Evolutionary conservation across 2,888 invertebrate genomes (phyloP).

Genomic region (Oligia latruncula): DNA sequence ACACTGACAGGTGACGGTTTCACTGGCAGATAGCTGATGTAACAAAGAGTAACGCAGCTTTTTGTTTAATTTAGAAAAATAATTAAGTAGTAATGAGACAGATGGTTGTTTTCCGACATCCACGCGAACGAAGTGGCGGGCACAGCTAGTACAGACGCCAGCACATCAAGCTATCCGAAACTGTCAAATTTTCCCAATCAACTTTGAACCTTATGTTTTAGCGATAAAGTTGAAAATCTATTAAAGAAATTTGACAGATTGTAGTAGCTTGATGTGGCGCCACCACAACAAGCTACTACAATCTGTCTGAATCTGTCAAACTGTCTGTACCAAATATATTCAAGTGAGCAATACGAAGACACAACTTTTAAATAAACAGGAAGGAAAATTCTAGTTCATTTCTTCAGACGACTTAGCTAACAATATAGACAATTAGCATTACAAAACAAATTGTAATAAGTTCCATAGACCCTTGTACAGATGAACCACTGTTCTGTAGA

Average conservation of each 20-base stretch:
- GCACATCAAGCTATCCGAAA: too few relatives aligned
- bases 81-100: not conserved
- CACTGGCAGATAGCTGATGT: too few relatives aligned
- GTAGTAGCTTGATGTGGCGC: too few relatives aligned
- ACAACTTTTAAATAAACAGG: not conserved
- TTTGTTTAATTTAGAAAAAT: not conserved
- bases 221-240: too few relatives aligned
- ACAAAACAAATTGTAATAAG: constrained; percentile 43
- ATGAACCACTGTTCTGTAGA: constrained; percentile 49
- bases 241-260: too few relatives aligned
- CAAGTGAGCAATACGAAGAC: not conserved
- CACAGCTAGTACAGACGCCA: too few relatives aligned
- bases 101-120: not conserved
- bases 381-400: constrained; percentile 13
- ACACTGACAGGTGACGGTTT: too few relatives aligned
- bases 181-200: too few relatives aligned
- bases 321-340: not conserved
- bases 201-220: too few relatives aligned
- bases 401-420: not conserved
- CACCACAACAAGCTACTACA: too few relatives aligned
- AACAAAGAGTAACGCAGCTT: too few relatives aligned
- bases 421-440: constrained; percentile 48
- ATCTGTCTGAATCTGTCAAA: too few relatives aligned
- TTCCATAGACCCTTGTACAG: constrained; percentile 15
- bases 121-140: not conserved